Conservation (phyloP, 2,888 invertebrate genomes). For the Apamea anceps region DNA sequence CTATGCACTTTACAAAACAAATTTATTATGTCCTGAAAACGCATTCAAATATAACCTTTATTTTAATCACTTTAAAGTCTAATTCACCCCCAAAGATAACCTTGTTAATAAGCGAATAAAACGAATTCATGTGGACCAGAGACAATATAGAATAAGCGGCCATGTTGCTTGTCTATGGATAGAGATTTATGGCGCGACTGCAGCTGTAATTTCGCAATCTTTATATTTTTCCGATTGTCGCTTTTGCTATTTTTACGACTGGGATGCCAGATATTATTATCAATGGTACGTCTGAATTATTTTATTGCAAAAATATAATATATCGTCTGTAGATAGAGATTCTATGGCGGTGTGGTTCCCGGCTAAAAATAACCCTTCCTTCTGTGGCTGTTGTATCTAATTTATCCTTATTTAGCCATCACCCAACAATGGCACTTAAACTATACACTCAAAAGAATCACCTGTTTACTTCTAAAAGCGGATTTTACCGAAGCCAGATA, state of each 20-base stretch:
- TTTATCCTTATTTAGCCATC: not conserved
- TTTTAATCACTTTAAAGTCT: conserved; percentile 43
- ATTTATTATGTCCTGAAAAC: conserved; percentile 61
- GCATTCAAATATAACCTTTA: conserved; percentile 63
- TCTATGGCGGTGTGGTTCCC: not conserved
- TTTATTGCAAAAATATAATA: conserved; percentile 50
- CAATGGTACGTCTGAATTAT: conserved; percentile 43
- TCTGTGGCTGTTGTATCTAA: not conserved
- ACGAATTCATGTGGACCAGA: conserved; percentile 79
- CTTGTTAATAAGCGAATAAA: conserved; percentile 68
- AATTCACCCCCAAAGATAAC: conserved; percentile 27
- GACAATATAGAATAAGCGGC: conserved; percentile 86
- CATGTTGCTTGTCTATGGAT: conserved; percentile 86
- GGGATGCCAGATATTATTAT: conserved; percentile 62
- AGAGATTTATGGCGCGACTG: conserved; percentile 82
- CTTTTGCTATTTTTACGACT: conserved; percentile 60
- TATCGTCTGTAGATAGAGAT: conserved; percentile 3
- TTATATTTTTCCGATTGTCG: conserved; percentile 73
- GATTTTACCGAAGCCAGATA: not conserved
- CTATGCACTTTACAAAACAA: conserved; percentile 71
- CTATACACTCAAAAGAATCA: not conserved
- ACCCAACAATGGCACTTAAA: not conserved
- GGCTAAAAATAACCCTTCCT: not conserved
- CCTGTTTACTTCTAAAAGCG: not conserved
- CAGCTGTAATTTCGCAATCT: conserved; percentile 81